phyloP scores from a whole-genome alignment of 2,113 vertebrate species.

The Engystomops pustulosus region DNA sequence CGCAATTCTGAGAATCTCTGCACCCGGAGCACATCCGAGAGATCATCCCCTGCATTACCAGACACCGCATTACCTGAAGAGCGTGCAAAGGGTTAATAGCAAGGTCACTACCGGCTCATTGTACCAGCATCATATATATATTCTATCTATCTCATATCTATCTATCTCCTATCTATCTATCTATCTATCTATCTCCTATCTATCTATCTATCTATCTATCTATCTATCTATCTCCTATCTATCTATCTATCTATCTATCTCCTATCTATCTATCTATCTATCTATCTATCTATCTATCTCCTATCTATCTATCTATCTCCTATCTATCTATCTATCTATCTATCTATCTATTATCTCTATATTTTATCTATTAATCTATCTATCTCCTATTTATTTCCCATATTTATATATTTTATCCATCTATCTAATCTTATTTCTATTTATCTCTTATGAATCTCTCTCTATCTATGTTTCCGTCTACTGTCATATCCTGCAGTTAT shows the following conservation, averaged over 20 bases:
- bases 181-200: neutral
- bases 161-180: neutral
- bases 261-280: neutral
- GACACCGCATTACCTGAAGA: too few species aligned
- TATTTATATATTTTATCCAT: too few species aligned
- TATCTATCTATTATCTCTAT: neutral
- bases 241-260: neutral
- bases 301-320: neutral
- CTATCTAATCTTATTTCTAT: too few species aligned
- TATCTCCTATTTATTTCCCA: neutral
- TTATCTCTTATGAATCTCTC: too few species aligned
- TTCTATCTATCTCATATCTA: neutral
- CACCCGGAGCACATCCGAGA: neutral
- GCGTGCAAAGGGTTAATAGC: too few species aligned
- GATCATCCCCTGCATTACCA: neutral
- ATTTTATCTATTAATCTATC: neutral
- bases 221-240: neutral
- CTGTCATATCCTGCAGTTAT: too few species aligned
- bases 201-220: neutral
- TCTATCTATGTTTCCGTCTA: too few species aligned
- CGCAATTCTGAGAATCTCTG: neutral
- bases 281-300: slow-evolving; percentile 10
- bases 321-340: slow-evolving; percentile 3
- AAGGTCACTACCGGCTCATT: neutral
- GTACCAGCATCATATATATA: neutral